phyloP scores from a whole-genome alignment of 2,888 invertebrate genomes.

The Ischnura elegans region DNA sequence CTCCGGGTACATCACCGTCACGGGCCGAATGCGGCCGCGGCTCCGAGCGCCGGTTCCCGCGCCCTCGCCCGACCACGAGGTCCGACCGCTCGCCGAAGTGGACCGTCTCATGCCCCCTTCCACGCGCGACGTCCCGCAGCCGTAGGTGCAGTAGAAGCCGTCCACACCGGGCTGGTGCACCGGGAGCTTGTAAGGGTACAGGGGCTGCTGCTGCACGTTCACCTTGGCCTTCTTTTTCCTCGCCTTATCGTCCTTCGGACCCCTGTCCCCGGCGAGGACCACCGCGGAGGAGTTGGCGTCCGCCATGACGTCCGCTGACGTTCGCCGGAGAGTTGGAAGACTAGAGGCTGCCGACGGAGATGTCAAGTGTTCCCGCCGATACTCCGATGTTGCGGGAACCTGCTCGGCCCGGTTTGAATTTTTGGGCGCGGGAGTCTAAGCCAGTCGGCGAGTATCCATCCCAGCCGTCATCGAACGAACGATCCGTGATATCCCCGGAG shows the following conservation, averaged over 20 bases:
- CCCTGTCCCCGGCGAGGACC: slow-evolving; percentile 37
- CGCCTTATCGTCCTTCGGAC: slow-evolving; percentile 37
- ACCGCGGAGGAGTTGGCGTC: slow-evolving; percentile 53
- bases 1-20: slow-evolving; percentile 56
- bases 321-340: neutral
- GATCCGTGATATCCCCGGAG: neutral
- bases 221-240: slow-evolving; percentile 44
- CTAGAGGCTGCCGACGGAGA: neutral
- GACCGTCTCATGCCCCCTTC: slow-evolving; percentile 38
- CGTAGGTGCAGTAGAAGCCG: slow-evolving; percentile 53
- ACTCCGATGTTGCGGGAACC: neutral
- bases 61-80: slow-evolving; percentile 34
- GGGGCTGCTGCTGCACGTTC: slow-evolving; percentile 50
- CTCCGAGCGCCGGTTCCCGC: neutral
- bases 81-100: slow-evolving; percentile 23
- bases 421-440: neutral
- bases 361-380: neutral
- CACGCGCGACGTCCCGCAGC: slow-evolving; percentile 2
- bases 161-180: slow-evolving; percentile 41
- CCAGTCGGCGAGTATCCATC: neutral
- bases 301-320: neutral
- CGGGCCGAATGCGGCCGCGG: slow-evolving; percentile 41
- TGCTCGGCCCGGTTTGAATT: neutral
- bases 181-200: slow-evolving; percentile 52
- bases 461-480: slow-evolving; percentile 39